These are phyloP conservation scores for Ceratotherium simum DNA, from an alignment of 2,113 vertebrate species.

Conservation along the genomic window DNA sequence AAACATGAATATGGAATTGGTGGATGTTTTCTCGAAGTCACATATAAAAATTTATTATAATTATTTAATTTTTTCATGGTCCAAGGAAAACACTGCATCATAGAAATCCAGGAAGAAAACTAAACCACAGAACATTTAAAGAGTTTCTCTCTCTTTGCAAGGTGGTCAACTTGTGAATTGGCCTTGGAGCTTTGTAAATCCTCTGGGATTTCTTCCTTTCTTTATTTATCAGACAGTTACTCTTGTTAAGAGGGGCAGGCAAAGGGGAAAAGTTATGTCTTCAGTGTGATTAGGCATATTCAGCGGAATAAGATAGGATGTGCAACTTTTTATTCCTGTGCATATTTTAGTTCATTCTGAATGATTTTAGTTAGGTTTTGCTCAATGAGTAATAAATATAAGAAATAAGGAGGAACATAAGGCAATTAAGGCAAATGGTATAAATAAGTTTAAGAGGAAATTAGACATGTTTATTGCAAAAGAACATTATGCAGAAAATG, in stretches of 20 bases:
- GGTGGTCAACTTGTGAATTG: neutral
- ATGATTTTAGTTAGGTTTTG: slow-evolving; percentile 73
- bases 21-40: neutral
- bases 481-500: neutral
- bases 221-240: neutral
- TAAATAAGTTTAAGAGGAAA: slow-evolving; percentile 71
- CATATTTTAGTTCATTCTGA: slow-evolving; percentile 64
- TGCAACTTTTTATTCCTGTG: neutral
- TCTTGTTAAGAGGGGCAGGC: neutral
- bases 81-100: neutral
- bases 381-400: slow-evolving; percentile 66
- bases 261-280: neutral
- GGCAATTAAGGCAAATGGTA: slow-evolving; percentile 70
- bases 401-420: slow-evolving; percentile 73
- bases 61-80: neutral
- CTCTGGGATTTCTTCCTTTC: neutral
- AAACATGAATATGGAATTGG: neutral
- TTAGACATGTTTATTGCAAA: slow-evolving; percentile 68
- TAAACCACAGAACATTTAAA: neutral
- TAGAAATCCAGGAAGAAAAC: slow-evolving; percentile 8
- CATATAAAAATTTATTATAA: neutral
- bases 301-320: neutral
- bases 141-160: neutral
- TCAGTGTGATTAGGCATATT: neutral
- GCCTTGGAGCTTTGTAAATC: neutral